phyloP scores from a whole-genome alignment of 2,113 vertebrate genomes.

The Cheilinus undulatus region DNA sequence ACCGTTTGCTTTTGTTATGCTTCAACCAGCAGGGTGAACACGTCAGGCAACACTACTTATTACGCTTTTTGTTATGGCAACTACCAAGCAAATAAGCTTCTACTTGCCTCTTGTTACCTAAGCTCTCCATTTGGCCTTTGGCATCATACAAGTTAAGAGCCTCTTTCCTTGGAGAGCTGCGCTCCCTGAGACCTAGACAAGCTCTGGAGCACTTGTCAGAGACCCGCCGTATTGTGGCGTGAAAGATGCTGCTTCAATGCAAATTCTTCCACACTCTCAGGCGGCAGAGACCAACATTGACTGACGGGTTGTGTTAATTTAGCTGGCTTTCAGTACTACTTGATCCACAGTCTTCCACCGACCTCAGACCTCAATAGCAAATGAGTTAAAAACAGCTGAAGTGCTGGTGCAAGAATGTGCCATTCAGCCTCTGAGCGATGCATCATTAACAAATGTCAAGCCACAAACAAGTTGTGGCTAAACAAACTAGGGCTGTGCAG shows the following conservation, averaged over 20 bases:
- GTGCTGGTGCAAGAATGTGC: slow-evolving; percentile 66
- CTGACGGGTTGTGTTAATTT: slow-evolving; percentile 79
- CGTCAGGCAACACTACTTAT: slow-evolving; percentile 75
- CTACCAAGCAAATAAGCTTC: slow-evolving; percentile 76
- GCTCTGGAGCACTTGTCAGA: slow-evolving; percentile 69
- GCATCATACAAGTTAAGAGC: slow-evolving; percentile 79
- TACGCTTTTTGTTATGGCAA: slow-evolving; percentile 77
- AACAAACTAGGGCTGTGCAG: slow-evolving; percentile 59
- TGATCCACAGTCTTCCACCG: slow-evolving; percentile 66
- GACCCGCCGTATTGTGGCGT: slow-evolving; percentile 72
- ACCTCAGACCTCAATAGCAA: slow-evolving; percentile 71
- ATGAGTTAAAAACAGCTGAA: slow-evolving; percentile 73
- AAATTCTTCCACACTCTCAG: slow-evolving; percentile 78
- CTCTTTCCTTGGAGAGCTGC: slow-evolving; percentile 73
- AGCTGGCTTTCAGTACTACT: slow-evolving; percentile 77
- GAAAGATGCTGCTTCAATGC: slow-evolving; percentile 74
- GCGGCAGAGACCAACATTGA: slow-evolving; percentile 74
- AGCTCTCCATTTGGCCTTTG: slow-evolving; percentile 72
- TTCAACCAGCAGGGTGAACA: slow-evolving; percentile 74
- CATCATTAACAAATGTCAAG: slow-evolving; percentile 73
- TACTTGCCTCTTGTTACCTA: slow-evolving; percentile 70
- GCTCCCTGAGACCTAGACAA: slow-evolving; percentile 63
- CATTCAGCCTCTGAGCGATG: slow-evolving; percentile 63
- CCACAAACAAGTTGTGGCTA: slow-evolving; percentile 67
- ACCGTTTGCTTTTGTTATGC: slow-evolving; percentile 69